Evolutionary conservation across 2,797 vertebrate species (phyloP).

Genomic region (Microctenopoma stevenorrisi): DNA sequence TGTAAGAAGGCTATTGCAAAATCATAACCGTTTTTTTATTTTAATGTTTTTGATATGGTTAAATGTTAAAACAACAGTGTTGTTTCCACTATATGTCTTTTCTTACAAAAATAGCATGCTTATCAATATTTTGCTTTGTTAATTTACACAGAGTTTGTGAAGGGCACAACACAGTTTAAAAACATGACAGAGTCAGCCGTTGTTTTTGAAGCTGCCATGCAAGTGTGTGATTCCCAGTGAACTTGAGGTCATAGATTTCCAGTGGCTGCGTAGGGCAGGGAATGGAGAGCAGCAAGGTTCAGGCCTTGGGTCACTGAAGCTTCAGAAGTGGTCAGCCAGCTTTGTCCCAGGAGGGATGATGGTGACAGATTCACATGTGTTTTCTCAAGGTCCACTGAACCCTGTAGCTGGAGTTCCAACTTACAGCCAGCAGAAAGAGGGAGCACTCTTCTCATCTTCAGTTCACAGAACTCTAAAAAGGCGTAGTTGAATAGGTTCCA

Average conservation of each 20-base stretch:
- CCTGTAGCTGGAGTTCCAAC: conserved; percentile 78
- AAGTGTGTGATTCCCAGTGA: conserved; percentile 79
- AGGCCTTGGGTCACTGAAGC: conserved; percentile 81
- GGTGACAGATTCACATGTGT: conserved; percentile 82
- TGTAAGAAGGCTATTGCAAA: conserved; percentile 71
- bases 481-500: conserved; percentile 72
- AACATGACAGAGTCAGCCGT: conserved; percentile 65
- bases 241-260: conserved; percentile 80
- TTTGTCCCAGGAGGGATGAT: conserved; percentile 79
- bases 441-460: conserved; percentile 77
- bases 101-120: conserved; percentile 3
- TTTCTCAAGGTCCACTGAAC: conserved; percentile 85
- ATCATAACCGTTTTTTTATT: conserved; percentile 64
- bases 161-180: conserved; percentile 65
- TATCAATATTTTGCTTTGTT: conserved; percentile 39
- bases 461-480: conserved; percentile 77
- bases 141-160: conserved; percentile 40
- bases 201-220: conserved; percentile 70
- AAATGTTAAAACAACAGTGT: conserved; percentile 16
- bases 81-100: conserved; percentile 7
- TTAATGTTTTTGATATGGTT: conserved; percentile 40
- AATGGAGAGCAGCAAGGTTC: conserved; percentile 82
- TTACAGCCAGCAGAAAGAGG: conserved; percentile 74
- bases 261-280: conserved; percentile 77
- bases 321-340: conserved; percentile 83